Percentiles rank a stretch among this genome's conserved stretches.
Evolutionary conservation across 92 coral and sea anemone genomes (phyloP).

Genomic region (Heteractis magnifica): DNA sequence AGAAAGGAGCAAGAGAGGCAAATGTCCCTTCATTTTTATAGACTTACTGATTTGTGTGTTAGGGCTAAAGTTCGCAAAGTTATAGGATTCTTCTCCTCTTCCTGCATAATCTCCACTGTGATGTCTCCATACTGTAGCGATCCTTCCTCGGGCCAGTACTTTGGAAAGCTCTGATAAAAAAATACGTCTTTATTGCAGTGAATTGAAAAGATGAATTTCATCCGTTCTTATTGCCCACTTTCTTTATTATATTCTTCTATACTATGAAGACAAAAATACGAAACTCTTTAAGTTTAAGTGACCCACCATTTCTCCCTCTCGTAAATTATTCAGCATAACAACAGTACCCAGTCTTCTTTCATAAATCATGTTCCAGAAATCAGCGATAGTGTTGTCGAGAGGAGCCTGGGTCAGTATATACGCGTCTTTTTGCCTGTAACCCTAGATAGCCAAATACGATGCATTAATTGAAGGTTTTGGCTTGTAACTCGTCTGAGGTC

Average conservation of each 20-base stretch:
- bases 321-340: conserved; percentile 61
- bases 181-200: not conserved
- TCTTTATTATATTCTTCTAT: not conserved
- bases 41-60: conserved; percentile 13
- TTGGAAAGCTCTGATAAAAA: conserved; percentile 28
- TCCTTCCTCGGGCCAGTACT: conserved; percentile 48
- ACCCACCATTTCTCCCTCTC: conserved; percentile 48
- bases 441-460: conserved; percentile 23
- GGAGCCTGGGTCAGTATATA: conserved; percentile 75
- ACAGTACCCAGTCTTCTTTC: conserved; percentile 57
- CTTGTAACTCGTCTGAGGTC: no score
- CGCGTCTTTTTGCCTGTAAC: conserved; percentile 46
- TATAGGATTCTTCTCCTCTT: conserved; percentile 20
- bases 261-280: no score
- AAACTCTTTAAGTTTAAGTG: not conserved
- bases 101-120: conserved; percentile 7
- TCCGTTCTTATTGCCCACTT: not conserved
- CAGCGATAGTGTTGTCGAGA: conserved; percentile 53
- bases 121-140: conserved; percentile 26
- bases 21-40: not conserved
- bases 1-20: no score
- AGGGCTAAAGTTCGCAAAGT: conserved; percentile 25
- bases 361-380: conserved; percentile 69
- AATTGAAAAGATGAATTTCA: no score
- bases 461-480: not conserved